phyloP scores from a whole-genome alignment of 2,888 invertebrate genomes.

The Ctenicera cuprea region DNA sequence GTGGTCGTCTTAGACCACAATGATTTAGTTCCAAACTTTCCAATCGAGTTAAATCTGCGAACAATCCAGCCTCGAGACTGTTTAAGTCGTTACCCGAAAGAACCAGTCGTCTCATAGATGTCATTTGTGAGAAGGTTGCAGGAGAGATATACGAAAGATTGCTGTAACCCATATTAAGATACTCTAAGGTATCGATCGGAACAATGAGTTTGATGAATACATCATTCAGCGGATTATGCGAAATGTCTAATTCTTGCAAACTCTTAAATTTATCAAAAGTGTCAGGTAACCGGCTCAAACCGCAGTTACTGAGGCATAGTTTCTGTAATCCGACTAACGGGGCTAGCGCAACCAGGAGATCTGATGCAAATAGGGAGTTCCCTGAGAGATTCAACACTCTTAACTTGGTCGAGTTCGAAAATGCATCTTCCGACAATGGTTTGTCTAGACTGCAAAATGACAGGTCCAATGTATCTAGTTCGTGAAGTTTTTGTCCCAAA shows the following conservation, averaged over 20 bases:
- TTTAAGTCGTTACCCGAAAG: constrained; percentile 82
- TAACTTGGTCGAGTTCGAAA: constrained; percentile 80
- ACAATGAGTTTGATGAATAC: constrained; percentile 80
- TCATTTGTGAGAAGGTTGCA: constrained; percentile 82
- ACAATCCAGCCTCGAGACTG: constrained; percentile 80
- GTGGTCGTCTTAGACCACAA: constrained; percentile 79
- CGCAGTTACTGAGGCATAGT: constrained; percentile 81
- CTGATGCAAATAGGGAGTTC: constrained; percentile 81
- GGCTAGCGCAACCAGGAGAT: constrained; percentile 79
- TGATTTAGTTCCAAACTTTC: constrained; percentile 81
- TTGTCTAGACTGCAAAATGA: constrained; percentile 82
- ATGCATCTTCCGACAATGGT: constrained; percentile 81
- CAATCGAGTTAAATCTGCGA: constrained; percentile 80
- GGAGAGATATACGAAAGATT: constrained; percentile 80
- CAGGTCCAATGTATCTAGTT: constrained; percentile 80
- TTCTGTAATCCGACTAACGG: constrained; percentile 80
- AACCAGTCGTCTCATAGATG: constrained; percentile 79
- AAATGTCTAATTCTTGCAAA: constrained; percentile 81
- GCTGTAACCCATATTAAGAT: constrained; percentile 84
- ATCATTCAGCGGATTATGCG: constrained; percentile 81
- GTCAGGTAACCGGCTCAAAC: constrained; percentile 78
- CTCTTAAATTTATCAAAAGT: constrained; percentile 81
- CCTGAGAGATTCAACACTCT: constrained; percentile 80
- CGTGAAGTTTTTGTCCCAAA: constrained; percentile 79
- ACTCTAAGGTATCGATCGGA: constrained; percentile 80